A percentile compares a stretch with the other conserved stretches of the same genome.
These are phyloP conservation scores for Meles meles DNA, from an alignment of 2,113 vertebrate species.

Conservation along the genomic window DNA sequence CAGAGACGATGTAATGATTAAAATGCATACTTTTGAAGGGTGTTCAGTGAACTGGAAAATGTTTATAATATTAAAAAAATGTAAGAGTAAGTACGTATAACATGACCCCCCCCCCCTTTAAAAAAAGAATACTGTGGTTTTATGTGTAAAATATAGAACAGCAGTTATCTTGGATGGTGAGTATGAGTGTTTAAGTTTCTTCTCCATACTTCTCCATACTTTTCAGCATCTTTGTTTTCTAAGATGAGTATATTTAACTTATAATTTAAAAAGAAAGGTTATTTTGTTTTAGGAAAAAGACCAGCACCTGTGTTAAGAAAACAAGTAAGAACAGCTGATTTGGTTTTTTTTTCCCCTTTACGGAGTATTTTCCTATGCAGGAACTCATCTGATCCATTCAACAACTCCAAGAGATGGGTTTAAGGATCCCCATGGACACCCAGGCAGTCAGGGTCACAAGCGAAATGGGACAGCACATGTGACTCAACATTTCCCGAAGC, in stretches of 20 bases:
- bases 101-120: neutral
- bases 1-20: neutral
- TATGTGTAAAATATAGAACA: neutral
- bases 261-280: neutral
- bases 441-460: neutral
- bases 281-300: neutral
- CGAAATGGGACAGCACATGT: neutral
- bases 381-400: neutral
- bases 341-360: neutral
- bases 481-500: neutral
- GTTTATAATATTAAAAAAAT: neutral
- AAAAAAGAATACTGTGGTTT: neutral
- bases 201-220: neutral
- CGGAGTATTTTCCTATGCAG: neutral
- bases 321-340: neutral
- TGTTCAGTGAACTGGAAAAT: neutral
- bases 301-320: neutral
- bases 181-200: neutral
- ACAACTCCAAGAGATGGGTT: neutral
- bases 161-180: neutral
- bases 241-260: neutral
- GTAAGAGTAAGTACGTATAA: neutral
- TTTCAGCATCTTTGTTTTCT: neutral
- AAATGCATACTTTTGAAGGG: neutral
- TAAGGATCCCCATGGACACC: rapidly evolving